phyloP scores from a whole-genome alignment of 2,888 invertebrate genomes.

The Stenchaetothrips biformis region DNA sequence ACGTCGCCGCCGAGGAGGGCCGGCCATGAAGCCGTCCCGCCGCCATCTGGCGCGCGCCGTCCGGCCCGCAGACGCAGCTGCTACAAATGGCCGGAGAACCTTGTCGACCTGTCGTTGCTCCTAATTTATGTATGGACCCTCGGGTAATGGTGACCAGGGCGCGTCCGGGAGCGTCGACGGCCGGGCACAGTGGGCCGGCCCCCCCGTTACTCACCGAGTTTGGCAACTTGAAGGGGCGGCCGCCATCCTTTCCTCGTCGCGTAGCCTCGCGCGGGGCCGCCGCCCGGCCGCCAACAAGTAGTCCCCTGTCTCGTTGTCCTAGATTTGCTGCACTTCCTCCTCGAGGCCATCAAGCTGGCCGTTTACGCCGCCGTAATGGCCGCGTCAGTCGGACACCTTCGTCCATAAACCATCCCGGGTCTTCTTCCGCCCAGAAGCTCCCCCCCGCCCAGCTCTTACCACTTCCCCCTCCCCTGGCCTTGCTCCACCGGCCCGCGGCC shows the following conservation, averaged over 20 bases:
- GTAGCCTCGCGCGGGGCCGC: too few relatives aligned
- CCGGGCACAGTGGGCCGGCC: too few relatives aligned
- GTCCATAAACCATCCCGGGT: neutral
- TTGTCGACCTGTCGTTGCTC: conserved; percentile 22
- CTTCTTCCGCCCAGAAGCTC: neutral
- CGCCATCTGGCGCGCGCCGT: neutral
- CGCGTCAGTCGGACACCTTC: neutral
- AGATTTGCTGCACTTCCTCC: neutral
- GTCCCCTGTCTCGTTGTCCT: too few relatives aligned
- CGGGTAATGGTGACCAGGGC: neutral
- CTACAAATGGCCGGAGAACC: neutral
- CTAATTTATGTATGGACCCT: conserved; percentile 15
- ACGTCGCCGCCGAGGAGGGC: neutral
- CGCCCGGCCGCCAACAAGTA: neutral
- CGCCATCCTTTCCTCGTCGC: too few relatives aligned
- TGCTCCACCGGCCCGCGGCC: too few relatives aligned
- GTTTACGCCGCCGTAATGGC: neutral
- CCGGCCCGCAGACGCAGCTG: neutral
- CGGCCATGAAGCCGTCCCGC: neutral
- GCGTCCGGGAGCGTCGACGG: neutral
- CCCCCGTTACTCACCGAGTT: too few relatives aligned
- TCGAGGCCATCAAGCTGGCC: neutral
- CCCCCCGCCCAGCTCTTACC: too few relatives aligned
- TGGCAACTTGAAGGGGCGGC: too few relatives aligned
- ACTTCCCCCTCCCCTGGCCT: too few relatives aligned